Evolutionary conservation across 2,888 invertebrate genomes (phyloP), one percentile per base, ranked within the genome.

Genomic region (Nomada fabriciana): DNA sequence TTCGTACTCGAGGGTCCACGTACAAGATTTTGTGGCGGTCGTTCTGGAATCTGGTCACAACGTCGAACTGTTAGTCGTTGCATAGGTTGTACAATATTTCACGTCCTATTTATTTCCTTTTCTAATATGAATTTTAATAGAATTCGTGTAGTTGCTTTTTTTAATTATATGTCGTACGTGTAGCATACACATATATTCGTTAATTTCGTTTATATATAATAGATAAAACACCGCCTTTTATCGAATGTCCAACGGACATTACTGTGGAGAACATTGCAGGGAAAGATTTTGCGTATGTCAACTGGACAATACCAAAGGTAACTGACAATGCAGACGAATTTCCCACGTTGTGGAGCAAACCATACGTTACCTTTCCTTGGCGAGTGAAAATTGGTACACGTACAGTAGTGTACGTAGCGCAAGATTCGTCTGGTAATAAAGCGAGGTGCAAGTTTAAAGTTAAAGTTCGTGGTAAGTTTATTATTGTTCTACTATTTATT

Each of bases 371-470:
- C 57, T 94, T 95, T 65, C 95, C 95, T 0, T 94, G 94, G 90
- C 95, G 94, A 87, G 95, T 96, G 64, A 95, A 95, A 80, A 95
- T 96, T 84, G 96, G 96, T 0, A 90, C 91, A 29, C 95, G 95
- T 5, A 92, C 91, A 15, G 94, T 97, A n/a, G 95, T 94, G 0
- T 96, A 96, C 91, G 94, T 95, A 15, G 96, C 96, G 0, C 95
- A 95, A 86, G 96, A 97, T 92, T 91, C 94, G 1, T 95, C 94
- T 77, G 94, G 95, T 59, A 96, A 96, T 90, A 94, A 94, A 83
- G 96, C 95, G 0, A 94, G 94, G 75, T 97, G 97, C 89, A 94
- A 94, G 79, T 96, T 96, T 88, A 94, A 93, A 29, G 94, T 96
- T 13, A 94, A 93, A 65, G 95, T 96, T 23, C 79, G 94, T 80